These are phyloP conservation scores for Chinchilla lanigera DNA, from an alignment of 2,113 vertebrate genomes.

Conservation along the genomic window DNA sequence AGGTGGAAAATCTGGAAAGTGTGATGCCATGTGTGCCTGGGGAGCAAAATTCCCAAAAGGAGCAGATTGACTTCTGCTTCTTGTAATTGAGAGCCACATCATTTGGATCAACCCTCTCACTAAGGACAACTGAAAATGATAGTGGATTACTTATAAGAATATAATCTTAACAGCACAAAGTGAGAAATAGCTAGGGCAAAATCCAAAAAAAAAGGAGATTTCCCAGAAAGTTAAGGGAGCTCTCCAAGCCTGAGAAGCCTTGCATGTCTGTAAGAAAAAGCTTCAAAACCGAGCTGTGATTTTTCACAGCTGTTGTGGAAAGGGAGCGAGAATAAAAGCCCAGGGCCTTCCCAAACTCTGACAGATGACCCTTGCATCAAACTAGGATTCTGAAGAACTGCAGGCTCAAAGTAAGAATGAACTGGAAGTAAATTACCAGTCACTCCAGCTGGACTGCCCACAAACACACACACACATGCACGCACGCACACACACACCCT, in stretches of 20 bases:
- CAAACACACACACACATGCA: rapidly evolving
- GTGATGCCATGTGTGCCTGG: not conserved
- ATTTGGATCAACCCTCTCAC: not conserved
- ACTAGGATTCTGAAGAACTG: not conserved
- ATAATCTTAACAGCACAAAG: not conserved
- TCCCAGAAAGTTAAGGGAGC: not conserved
- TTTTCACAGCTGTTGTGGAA: not conserved
- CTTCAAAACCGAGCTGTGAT: not conserved
- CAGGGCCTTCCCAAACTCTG: not conserved
- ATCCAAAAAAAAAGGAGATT: not conserved
- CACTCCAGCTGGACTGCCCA: too few species aligned
- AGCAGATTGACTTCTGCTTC: not conserved
- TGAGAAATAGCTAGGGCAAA: not conserved
- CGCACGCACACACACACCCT: rapidly evolving
- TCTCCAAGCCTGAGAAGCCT: not conserved
- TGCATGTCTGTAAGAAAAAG: not conserved
- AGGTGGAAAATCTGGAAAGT: not conserved
- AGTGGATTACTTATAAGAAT: not conserved
- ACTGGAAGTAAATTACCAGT: not conserved
- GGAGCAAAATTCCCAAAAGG: not conserved
- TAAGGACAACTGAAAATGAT: not conserved
- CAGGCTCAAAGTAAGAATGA: not conserved
- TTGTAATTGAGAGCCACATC: not conserved
- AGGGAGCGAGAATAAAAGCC: not conserved
- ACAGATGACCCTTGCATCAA: not conserved